phyloP scores from a whole-genome alignment of 2,797 vertebrate genomes.

The Anabas testudineus region DNA sequence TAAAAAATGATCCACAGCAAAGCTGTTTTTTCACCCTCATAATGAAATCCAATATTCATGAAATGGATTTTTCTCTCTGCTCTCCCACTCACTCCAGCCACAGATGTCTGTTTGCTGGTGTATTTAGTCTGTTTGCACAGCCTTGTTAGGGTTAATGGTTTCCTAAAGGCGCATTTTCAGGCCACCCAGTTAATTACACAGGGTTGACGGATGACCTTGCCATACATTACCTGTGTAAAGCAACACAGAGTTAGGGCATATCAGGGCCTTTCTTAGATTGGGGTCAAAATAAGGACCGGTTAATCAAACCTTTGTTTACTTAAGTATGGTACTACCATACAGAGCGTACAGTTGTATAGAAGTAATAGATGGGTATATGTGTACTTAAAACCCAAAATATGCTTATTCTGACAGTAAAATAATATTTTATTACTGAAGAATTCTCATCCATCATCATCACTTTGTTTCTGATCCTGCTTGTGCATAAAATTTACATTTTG shows the following conservation, averaged over 20 bases:
- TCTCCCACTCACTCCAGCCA: slow-evolving; percentile 50
- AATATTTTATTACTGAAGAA: not conserved
- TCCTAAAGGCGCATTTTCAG: slow-evolving; percentile 75
- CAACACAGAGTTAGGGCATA: slow-evolving; percentile 36
- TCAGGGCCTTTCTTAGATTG: slow-evolving; percentile 62
- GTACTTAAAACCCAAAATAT: slow-evolving; percentile 22
- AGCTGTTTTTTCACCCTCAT: slow-evolving; percentile 79
- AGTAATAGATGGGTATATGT: slow-evolving; percentile 20
- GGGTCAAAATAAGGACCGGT: slow-evolving; percentile 66
- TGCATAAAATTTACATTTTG: slow-evolving; percentile 15
- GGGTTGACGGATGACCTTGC: slow-evolving; percentile 72
- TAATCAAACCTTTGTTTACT: slow-evolving; percentile 74
- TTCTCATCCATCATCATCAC: not conserved
- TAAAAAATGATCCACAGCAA: slow-evolving; percentile 83
- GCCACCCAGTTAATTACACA: slow-evolving; percentile 76
- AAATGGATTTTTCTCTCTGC: slow-evolving; percentile 78
- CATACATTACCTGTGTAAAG: slow-evolving; percentile 67
- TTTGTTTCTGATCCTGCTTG: slow-evolving; percentile 10
- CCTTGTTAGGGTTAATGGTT: slow-evolving; percentile 82
- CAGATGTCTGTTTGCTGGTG: slow-evolving; percentile 69
- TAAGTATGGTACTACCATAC: not conserved
- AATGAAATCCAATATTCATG: slow-evolving; percentile 86
- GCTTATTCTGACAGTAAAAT: slow-evolving; percentile 42
- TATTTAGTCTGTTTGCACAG: slow-evolving; percentile 75
- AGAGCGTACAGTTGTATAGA: slow-evolving; percentile 3